Evolutionary conservation across 1,140 invertebrate species (phyloP).

Genomic region (Cyphomyrmex costatus): DNA sequence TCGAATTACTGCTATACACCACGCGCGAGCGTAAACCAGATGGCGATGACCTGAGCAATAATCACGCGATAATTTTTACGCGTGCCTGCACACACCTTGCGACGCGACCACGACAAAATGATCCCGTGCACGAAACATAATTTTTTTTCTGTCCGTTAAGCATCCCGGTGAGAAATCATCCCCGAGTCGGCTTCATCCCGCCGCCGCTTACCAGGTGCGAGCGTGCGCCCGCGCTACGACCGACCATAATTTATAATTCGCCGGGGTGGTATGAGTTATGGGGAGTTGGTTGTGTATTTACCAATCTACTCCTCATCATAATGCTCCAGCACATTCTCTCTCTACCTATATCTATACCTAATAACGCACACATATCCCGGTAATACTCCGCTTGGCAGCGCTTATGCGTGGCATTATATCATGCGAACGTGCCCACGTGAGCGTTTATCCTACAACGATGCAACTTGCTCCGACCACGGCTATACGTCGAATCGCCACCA

Average conservation of each 20-base stretch:
- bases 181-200: constrained; percentile 32
- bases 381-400: constrained; percentile 65
- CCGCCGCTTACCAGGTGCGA: constrained; percentile 70
- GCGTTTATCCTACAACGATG: constrained; percentile 21
- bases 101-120: constrained; percentile 12
- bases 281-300: constrained; percentile 62
- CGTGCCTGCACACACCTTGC: constrained; percentile 23
- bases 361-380: constrained; percentile 32
- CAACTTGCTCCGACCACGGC: neutral
- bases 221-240: constrained; percentile 17
- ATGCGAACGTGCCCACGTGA: constrained; percentile 42
- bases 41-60: constrained; percentile 11
- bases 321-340: constrained; percentile 14
- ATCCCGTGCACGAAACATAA: constrained; percentile 35
- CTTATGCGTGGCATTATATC: constrained; percentile 60
- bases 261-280: constrained; percentile 68
- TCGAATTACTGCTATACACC: neutral
- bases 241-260: constrained; percentile 74
- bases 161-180: constrained; percentile 69
- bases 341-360: constrained; percentile 18
- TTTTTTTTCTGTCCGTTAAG: constrained; percentile 53
- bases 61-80: constrained; percentile 40
- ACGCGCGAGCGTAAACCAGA: constrained; percentile 13
- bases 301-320: constrained; percentile 70
- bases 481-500: neutral